Base-by-base conservation (phyloP, 2,888 invertebrate species). In the Latrodectus hesperus region DNA sequence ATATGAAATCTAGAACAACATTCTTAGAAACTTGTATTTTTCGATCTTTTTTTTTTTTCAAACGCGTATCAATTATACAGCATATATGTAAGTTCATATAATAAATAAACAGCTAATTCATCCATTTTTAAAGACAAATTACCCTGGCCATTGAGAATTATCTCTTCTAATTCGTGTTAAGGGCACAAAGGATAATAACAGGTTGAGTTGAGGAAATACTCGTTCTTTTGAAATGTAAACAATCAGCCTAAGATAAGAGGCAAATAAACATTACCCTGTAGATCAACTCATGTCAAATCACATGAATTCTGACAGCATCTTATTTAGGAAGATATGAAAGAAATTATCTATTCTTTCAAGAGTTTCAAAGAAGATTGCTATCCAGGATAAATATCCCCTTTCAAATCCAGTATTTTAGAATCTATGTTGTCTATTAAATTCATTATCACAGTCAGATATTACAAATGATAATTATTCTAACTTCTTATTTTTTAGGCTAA, bases 261-360 rank as follows among this genome's bases (percentile, higher is more conserved):
- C n/a, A 38, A 38, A 38, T 38, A 38, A 38, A 11, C 72, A n/a
- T 74, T n/a, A 51, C 26, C 52, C 26, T 52, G 52, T 6, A 26
- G 12, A 60, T 22, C 51, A 65, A 68, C 5, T 11, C 77, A 77
- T 77, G 77, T 77, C 77, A 77, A 77, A 68, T 16, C 22, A n/a
- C 53, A 77, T 51, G n/a, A 10, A 10, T 52, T 14, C 68, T 77
- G 77, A 77, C 77, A 77, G 77, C 77, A 26, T 53, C 77, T 77
- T 77, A 77, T 77, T 67, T 77, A 49, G 64, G 10, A 64, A 51
- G 55, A 73, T 73, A 38, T 60, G 26, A 74, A 76, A 65, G 76
- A 38, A 49, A 11, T 65, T 64, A 51, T 22, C 76, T 6, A 51
- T 52, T 72, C 72, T 52, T 51, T 22, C 17, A n/a, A 51, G 52